Evolutionary conservation across 2,113 vertebrate genomes (phyloP).

Genomic region (Onychostruthus taczanowskii): DNA sequence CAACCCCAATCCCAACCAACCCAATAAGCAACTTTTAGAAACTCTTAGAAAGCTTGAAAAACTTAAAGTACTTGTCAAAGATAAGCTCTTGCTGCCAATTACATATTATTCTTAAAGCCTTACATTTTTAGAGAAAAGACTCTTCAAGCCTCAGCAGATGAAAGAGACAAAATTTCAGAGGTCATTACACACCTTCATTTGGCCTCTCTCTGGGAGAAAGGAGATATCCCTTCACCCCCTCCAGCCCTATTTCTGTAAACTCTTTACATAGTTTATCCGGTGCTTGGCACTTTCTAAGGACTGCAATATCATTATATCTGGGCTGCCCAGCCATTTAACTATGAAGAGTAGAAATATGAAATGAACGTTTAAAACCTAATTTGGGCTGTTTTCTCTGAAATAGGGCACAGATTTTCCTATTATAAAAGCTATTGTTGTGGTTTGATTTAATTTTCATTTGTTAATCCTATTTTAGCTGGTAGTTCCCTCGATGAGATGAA

Average conservation of each 20-base stretch:
- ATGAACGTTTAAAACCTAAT: background rate
- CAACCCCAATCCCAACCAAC: background rate
- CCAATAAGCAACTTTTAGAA: background rate
- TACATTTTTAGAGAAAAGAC: background rate
- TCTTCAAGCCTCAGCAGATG: background rate
- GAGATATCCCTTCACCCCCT: background rate
- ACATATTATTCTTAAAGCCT: background rate
- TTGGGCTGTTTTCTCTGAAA: background rate
- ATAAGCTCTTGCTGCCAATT: background rate
- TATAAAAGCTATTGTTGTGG: background rate
- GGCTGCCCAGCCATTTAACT: background rate
- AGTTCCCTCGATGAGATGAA: background rate
- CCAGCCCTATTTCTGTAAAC: background rate
- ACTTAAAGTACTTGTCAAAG: background rate
- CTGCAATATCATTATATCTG: background rate
- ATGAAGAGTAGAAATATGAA: background rate
- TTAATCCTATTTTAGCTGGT: background rate
- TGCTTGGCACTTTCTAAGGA: background rate
- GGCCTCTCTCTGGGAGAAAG: background rate
- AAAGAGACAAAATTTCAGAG: background rate
- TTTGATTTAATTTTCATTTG: background rate
- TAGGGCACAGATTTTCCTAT: background rate
- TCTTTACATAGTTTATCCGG: background rate
- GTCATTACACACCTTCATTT: background rate
- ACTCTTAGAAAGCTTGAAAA: background rate